phyloP scores from a whole-genome alignment of 2,888 invertebrate genomes.

The Macrophya annulata region DNA sequence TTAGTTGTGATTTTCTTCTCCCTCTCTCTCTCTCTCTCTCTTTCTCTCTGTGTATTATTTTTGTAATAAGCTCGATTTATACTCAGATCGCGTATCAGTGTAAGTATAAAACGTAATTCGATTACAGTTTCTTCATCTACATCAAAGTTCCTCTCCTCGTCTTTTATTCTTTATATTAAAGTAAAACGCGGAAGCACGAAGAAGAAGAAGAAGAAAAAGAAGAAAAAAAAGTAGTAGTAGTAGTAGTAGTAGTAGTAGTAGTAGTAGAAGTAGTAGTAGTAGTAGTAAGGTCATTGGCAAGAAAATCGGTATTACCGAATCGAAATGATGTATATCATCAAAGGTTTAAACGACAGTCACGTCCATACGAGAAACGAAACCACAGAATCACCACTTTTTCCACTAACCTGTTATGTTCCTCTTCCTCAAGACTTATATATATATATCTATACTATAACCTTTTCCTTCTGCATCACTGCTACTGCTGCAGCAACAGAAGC shows the following conservation, averaged over 20 bases:
- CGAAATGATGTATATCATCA: slow-evolving; percentile 6
- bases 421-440: neutral
- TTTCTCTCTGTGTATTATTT: neutral
- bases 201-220: no score
- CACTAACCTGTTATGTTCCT: slow-evolving; percentile 16
- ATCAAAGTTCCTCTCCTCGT: no score
- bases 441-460: no score
- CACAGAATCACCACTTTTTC: slow-evolving; percentile 17
- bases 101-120: no score
- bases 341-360: slow-evolving; percentile 30
- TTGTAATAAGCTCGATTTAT: no score
- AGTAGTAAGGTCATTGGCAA: neutral
- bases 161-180: no score
- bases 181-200: no score
- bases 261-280: neutral
- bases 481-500: neutral
- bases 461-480: neutral
- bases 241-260: neutral
- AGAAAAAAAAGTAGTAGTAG: no score
- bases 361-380: slow-evolving; percentile 2
- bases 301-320: slow-evolving; percentile 19
- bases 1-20: neutral
- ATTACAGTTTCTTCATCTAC: no score
- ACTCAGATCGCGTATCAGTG: no score
- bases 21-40: neutral